Evolutionary conservation across 2,888 invertebrate genomes (phyloP).

Genomic region (Sesia apiformis): DNA sequence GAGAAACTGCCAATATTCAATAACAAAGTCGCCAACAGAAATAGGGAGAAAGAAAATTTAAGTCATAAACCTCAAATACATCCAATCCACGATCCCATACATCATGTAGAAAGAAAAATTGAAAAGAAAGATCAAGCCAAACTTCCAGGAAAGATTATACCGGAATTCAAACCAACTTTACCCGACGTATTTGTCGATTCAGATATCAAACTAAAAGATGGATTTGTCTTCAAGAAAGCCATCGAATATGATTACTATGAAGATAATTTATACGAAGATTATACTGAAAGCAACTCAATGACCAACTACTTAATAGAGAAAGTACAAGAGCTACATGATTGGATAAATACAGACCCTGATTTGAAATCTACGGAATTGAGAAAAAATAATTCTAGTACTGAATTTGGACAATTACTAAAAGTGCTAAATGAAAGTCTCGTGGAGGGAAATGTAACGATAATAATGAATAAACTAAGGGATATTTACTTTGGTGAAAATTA

Average conservation of each 20-base stretch:
- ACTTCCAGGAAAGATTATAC: slow-evolving; percentile 21
- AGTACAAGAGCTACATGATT: slow-evolving; percentile 66
- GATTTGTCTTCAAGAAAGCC: slow-evolving; percentile 29
- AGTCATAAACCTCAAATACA: slow-evolving; percentile 48
- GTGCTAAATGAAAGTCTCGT: slow-evolving; percentile 69
- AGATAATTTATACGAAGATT: slow-evolving; percentile 58
- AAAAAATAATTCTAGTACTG: slow-evolving; percentile 21
- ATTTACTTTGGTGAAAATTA: slow-evolving; percentile 63
- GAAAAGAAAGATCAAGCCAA: slow-evolving; percentile 57
- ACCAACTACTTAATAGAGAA: slow-evolving; percentile 66
- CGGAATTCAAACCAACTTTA: slow-evolving; percentile 51
- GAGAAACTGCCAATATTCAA: slow-evolving; percentile 55
- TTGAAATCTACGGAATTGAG: slow-evolving; percentile 28
- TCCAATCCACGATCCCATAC: slow-evolving; percentile 44
- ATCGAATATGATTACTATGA: slow-evolving; percentile 57
- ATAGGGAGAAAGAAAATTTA: slow-evolving; percentile 16
- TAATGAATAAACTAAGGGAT: slow-evolving; percentile 66
- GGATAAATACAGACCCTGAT: slow-evolving; percentile 59
- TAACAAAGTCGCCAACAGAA: slow-evolving; percentile 36
- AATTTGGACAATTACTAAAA: slow-evolving; percentile 51
- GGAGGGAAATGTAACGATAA: slow-evolving; percentile 60
- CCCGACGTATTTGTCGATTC: slow-evolving; percentile 30
- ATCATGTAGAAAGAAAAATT: slow-evolving; percentile 46
- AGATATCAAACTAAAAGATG: slow-evolving; percentile 36
- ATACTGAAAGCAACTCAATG: slow-evolving; percentile 62